Conservation (phyloP, 64 coral and sea anemone genomes). For the Hydrozoanthus tunicans region DNA sequence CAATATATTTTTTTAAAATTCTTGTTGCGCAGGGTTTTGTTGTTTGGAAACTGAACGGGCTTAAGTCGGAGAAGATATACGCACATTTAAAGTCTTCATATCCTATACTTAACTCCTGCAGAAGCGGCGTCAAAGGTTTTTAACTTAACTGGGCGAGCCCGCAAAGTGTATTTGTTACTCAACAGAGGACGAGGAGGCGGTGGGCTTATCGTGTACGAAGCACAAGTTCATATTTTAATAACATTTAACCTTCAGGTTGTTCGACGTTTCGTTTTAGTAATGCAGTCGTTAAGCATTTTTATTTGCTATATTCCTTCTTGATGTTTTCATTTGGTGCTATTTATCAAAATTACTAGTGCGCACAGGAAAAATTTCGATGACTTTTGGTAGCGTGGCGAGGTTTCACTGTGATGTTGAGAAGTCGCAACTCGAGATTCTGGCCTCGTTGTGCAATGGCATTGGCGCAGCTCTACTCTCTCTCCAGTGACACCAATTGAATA, state of each 20-base stretch:
- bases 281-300: slow-evolving; percentile 1
- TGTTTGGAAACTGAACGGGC: background rate
- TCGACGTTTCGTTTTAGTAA: background rate
- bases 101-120: background rate
- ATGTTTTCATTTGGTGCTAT: background rate
- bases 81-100: background rate
- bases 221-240: background rate
- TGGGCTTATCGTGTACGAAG: slow-evolving; percentile 11
- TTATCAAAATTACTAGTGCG: slow-evolving; percentile 27
- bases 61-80: slow-evolving; percentile 12
- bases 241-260: background rate
- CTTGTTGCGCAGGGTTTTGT: slow-evolving; percentile 40
- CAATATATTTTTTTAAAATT: slow-evolving; percentile 1
- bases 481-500: background rate
- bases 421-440: slow-evolving; percentile 21
- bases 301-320: background rate
- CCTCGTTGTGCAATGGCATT: slow-evolving; percentile 4
- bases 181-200: background rate
- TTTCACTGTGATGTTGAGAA: background rate
- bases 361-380: slow-evolving; percentile 15
- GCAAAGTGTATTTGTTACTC: slow-evolving; percentile 23
- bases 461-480: background rate
- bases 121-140: background rate
- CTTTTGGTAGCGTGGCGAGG: slow-evolving; percentile 21
- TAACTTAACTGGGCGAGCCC: slow-evolving; percentile 42